Conservation (phyloP, 2,797 vertebrate genomes). For the Helicolenus hilgendorfi region DNA sequence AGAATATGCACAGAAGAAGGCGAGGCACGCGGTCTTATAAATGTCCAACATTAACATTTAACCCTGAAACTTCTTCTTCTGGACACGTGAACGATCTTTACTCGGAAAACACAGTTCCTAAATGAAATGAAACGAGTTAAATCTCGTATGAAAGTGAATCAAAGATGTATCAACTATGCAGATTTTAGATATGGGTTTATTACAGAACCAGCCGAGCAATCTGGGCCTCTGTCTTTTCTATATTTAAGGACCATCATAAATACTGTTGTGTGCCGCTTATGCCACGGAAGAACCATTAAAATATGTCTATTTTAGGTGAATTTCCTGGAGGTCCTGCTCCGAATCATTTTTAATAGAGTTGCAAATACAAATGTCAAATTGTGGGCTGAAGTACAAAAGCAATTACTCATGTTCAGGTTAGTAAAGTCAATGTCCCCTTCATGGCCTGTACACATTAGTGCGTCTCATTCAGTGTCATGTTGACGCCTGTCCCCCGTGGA, state of each 20-base stretch:
- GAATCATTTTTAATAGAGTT: neutral
- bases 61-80: neutral
- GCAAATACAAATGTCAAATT: neutral
- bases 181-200: slow-evolving; percentile 14
- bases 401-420: neutral
- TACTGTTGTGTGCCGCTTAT: neutral
- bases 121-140: no score
- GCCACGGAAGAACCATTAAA: neutral
- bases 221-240: neutral
- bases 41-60: neutral
- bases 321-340: neutral
- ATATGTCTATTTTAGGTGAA: neutral
- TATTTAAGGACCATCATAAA: slow-evolving; percentile 30
- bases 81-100: neutral
- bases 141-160: slow-evolving; percentile 12
- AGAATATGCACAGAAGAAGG: neutral
- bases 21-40: neutral
- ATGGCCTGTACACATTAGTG: neutral
- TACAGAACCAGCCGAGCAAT: neutral
- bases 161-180: slow-evolving; percentile 35
- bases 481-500: neutral
- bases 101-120: neutral
- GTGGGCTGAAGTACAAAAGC: neutral
- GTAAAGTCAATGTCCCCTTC: neutral
- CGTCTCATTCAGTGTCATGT: neutral